phyloP scores from a whole-genome alignment of 2,113 vertebrate species.

The Geococcyx californianus region DNA sequence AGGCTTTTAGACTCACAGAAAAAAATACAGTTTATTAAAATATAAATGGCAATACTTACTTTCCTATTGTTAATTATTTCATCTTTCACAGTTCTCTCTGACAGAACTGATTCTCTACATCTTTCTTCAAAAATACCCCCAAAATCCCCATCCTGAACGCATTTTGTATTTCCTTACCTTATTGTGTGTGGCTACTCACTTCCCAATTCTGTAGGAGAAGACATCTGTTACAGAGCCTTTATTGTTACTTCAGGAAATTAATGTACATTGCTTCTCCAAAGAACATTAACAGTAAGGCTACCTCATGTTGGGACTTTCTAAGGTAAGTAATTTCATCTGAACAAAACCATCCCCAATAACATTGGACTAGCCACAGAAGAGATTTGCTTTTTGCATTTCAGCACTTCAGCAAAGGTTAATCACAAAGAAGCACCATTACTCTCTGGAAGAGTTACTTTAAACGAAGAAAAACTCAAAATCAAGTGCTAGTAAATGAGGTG shows the following conservation, averaged over 20 bases:
- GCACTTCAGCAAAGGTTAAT: neutral
- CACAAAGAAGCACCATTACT: rapidly evolving
- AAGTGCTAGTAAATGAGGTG: neutral
- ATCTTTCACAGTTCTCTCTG: neutral
- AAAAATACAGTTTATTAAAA: neutral
- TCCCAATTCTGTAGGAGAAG: neutral
- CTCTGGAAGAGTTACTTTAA: neutral
- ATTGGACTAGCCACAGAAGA: rapidly evolving
- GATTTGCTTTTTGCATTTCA: neutral
- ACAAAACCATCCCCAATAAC: neutral
- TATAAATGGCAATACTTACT: neutral
- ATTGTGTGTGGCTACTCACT: neutral
- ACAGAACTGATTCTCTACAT: neutral
- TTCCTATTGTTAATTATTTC: neutral
- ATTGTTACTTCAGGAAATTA: neutral
- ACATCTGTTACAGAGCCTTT: neutral
- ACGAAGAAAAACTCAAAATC: neutral
- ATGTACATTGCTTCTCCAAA: neutral
- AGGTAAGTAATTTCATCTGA: neutral
- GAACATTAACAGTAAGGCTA: neutral
- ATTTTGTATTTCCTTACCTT: neutral
- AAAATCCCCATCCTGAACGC: neutral
- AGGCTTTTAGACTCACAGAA: neutral
- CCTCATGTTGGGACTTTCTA: neutral
- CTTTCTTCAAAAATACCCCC: neutral